Percentiles rank a stretch among this genome's conserved stretches.
Evolutionary conservation across 1,140 invertebrate genomes (phyloP).

Genomic region (Drosophila santomea): DNA sequence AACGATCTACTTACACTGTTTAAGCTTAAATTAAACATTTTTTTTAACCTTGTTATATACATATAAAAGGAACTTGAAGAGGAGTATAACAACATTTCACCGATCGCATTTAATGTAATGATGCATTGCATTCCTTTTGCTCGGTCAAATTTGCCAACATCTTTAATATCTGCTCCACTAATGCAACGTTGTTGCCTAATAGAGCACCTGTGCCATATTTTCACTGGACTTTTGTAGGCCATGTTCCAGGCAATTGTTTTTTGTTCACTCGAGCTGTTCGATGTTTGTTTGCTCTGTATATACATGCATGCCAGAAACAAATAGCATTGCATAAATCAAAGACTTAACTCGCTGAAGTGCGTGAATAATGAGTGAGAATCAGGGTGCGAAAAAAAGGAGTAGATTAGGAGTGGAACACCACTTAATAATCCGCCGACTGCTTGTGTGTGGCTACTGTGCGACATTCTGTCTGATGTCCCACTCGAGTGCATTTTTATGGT

Average conservation of each 20-base stretch:
- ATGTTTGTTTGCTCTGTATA: conserved; percentile 35
- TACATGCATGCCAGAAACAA: not conserved
- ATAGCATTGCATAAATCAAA: conserved; percentile 47
- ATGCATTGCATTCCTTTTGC: conserved; percentile 13
- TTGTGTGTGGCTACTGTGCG: conserved; percentile 45
- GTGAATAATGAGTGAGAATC: conserved; percentile 38
- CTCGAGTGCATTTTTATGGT: conserved; percentile 78
- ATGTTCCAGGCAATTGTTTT: conserved; percentile 39
- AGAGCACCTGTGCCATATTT: conserved; percentile 52
- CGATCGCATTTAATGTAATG: too few relatives aligned
- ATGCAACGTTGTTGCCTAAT: conserved; percentile 49
- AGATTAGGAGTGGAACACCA: conserved; percentile 53
- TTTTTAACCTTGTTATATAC: too few relatives aligned
- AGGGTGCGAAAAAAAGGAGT: conserved; percentile 26
- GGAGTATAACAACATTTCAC: too few relatives aligned
- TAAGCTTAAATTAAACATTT: too few relatives aligned
- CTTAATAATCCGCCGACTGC: conserved; percentile 51
- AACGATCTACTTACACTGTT: not conserved
- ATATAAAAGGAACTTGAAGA: too few relatives aligned
- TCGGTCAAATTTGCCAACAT: conserved; percentile 10
- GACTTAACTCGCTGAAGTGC: conserved; percentile 30
- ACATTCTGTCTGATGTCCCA: conserved; percentile 39
- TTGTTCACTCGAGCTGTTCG: not conserved
- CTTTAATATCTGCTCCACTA: conserved; percentile 25
- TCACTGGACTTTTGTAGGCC: conserved; percentile 55